Evolutionary conservation across 2,113 vertebrate species (phyloP), one percentile per base, ranked within the genome.

Genomic region (Fukomys damarensis): DNA sequence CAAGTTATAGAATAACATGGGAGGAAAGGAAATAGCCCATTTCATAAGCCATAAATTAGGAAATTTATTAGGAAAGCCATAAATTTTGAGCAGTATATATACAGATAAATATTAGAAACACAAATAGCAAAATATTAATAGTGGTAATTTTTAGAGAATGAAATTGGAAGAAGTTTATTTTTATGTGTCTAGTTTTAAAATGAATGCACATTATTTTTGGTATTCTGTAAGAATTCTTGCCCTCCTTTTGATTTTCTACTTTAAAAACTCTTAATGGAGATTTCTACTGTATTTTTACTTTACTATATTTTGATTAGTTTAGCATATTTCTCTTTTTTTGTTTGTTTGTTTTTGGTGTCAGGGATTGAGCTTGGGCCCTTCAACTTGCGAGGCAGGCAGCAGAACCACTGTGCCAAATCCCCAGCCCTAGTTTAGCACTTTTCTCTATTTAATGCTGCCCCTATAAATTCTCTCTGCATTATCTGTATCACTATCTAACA

Each of bases 121-220:
- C 2, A 22, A 22, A 70, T 41, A 70, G n/a, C 68, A 41, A 70
- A 70, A 72, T 41, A 41, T 5, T 72, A 41, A 41, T 20, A 72
- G 35, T 72, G 38, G 22, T 41, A 24, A 41, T 41, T 72, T 20
- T 16, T 72, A 32, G 38, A 72, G 38, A 41, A 41, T 72, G 22
- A 35, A 74, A 74, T 13, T 43, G 68, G n/a, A 41, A 70, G 68
- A 41, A 32, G 35, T 68, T 68, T 65, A 61, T 61, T 63, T 63
- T 63, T 63, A 63, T 30, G 20, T 30, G 26, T 46, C 9, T 89
- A 80, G 43, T 86, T 90, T 86, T 80, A 80, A 8, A 32, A 72
- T n/a, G 72, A 96, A 86, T n/a, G 66, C 80, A 63, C 63, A 86
- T 61, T 90, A 89, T 28, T 79, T 90, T 54, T 38, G 41, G 14